Conservation (phyloP, 2,888 invertebrate species). For the Apotomis turbidana region DNA sequence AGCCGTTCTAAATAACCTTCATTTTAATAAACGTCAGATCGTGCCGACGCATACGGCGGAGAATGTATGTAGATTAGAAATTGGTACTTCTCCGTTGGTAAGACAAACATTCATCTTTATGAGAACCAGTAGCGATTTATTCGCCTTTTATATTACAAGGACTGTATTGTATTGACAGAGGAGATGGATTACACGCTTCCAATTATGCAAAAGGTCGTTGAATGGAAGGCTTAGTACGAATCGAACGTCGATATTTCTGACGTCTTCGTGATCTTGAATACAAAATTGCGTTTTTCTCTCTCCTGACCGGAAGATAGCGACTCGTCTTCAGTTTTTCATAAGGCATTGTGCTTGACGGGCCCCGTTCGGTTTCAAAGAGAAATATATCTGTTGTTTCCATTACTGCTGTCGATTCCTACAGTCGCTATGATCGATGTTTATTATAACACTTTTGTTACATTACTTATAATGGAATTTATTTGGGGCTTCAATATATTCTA, state of each 20-base stretch:
- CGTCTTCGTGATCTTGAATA: conserved; percentile 54
- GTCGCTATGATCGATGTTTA: conserved; percentile 43
- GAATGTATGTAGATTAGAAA: conserved; percentile 39
- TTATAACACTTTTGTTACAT: conserved; percentile 39
- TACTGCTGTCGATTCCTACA: conserved; percentile 46
- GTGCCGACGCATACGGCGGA: conserved; percentile 40
- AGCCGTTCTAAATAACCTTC: conserved; percentile 27
- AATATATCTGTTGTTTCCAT: conserved; percentile 47
- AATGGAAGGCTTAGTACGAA: conserved; percentile 45
- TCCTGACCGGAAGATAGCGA: conserved; percentile 45
- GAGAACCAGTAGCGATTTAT: conserved; percentile 51
- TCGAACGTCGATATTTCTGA: conserved; percentile 45
- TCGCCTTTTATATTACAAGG: conserved; percentile 46
- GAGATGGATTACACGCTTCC: conserved; percentile 50
- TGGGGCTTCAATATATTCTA: conserved; percentile 32
- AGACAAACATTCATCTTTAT: conserved; percentile 45
- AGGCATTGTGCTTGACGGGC: conserved; percentile 46
- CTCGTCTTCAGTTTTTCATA: conserved; percentile 45
- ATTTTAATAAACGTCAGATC: conserved; percentile 39
- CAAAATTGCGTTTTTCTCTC: conserved; percentile 45
- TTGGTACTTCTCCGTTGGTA: conserved; percentile 36
- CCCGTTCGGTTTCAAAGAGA: conserved; percentile 46
- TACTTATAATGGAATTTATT: conserved; percentile 25
- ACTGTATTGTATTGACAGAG: conserved; percentile 48
- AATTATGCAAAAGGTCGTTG: conserved; percentile 52